phyloP scores from a whole-genome alignment of 2,797 vertebrate species.

The Chromobotia macracanthus region DNA sequence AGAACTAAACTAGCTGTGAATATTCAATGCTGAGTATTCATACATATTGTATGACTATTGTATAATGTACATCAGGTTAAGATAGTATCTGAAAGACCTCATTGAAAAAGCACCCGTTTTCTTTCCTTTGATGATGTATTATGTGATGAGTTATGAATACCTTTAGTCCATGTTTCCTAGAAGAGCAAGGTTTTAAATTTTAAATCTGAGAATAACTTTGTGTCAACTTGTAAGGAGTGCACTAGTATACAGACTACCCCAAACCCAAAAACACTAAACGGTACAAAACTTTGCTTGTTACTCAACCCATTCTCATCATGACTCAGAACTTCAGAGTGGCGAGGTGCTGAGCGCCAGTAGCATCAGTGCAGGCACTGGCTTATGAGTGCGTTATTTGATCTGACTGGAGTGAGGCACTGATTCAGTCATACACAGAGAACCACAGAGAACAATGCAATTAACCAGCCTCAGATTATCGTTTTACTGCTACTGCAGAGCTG shows the following conservation, averaged over 20 bases:
- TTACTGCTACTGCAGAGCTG: slow-evolving; percentile 21
- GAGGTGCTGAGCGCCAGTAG: slow-evolving; percentile 23
- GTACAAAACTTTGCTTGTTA: neutral
- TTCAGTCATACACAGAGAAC: slow-evolving; percentile 31
- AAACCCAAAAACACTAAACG: neutral
- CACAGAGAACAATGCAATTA: slow-evolving; percentile 29
- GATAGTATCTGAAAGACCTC: neutral
- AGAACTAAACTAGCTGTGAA: slow-evolving; percentile 4
- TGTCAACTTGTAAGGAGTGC: neutral
- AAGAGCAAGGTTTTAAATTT: no score
- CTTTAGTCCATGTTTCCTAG: no score
- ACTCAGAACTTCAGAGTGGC: slow-evolving; percentile 8
- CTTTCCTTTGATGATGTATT: slow-evolving; percentile 2
- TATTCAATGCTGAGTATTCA: neutral
- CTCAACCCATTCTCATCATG: neutral
- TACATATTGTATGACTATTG: neutral
- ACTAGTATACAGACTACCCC: neutral
- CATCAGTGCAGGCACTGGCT: neutral
- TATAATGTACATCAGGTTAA: neutral
- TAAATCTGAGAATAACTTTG: no score
- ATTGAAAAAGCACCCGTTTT: neutral
- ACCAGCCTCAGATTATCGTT: slow-evolving; percentile 30
- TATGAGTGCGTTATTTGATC: slow-evolving; percentile 44
- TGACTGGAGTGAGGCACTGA: slow-evolving; percentile 32
- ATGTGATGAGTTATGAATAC: neutral